These are phyloP conservation scores for Plebejus argus DNA, from an alignment of 2,888 invertebrate genomes.

Conservation along the genomic window DNA sequence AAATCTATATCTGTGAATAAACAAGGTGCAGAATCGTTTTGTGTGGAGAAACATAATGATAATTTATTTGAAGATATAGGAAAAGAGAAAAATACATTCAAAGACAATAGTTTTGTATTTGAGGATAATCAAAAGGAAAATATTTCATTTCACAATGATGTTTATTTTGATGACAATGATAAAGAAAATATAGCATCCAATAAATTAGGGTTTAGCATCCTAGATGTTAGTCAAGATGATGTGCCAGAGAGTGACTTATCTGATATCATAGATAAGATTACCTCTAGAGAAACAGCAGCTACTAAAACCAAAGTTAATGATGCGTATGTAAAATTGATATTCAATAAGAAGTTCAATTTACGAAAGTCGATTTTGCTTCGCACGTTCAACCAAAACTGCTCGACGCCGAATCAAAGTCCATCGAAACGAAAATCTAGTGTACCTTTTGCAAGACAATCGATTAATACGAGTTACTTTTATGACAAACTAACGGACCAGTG, in stretches of 20 bases:
- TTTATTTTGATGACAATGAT: background rate
- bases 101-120: background rate
- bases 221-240: slow-evolving; percentile 52
- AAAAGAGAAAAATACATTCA: background rate
- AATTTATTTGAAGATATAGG: slow-evolving; percentile 32
- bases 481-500: slow-evolving; percentile 67
- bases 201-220: slow-evolving; percentile 48
- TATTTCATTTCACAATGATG: background rate
- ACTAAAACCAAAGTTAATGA: slow-evolving; percentile 63
- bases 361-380: slow-evolving; percentile 49
- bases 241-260: slow-evolving; percentile 60
- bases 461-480: slow-evolving; percentile 79
- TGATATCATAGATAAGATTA: slow-evolving; percentile 65
- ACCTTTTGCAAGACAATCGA: slow-evolving; percentile 33
- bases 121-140: background rate
- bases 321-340: slow-evolving; percentile 63
- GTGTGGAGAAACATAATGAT: slow-evolving; percentile 47
- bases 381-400: slow-evolving; percentile 58
- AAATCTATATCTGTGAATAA: slow-evolving; percentile 50
- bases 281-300: slow-evolving; percentile 52
- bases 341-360: slow-evolving; percentile 46
- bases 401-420: slow-evolving; percentile 67
- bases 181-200: background rate
- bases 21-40: slow-evolving; percentile 11
- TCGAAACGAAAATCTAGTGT: background rate